Evolutionary conservation across 2,888 invertebrate genomes (phyloP).

Genomic region (Sesia bembeciformis): DNA sequence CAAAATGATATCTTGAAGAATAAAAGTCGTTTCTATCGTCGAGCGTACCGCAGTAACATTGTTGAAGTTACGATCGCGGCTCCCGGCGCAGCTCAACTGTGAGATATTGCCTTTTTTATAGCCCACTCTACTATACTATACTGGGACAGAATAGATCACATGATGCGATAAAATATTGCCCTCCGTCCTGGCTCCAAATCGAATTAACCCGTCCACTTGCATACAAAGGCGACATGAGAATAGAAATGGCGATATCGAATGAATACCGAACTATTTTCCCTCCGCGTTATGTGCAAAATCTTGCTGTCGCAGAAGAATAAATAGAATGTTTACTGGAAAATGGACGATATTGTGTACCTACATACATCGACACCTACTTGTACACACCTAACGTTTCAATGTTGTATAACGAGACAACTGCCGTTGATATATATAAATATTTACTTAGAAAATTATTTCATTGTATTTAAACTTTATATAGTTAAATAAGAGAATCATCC

Average conservation of each 20-base stretch:
- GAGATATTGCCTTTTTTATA: conserved; percentile 74
- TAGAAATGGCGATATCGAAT: conserved; percentile 64
- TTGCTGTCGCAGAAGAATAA: conserved; percentile 23
- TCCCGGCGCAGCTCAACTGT: conserved; percentile 67
- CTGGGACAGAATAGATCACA: conserved; percentile 72
- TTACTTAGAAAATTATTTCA: no score
- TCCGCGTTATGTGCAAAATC: conserved; percentile 27
- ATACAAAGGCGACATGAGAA: conserved; percentile 66
- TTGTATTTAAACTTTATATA: no score
- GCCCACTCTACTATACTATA: conserved; percentile 70
- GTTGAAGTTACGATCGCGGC: conserved; percentile 70
- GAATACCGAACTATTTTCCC: conserved; percentile 56
- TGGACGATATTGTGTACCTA: not conserved
- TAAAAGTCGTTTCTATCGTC: conserved; percentile 51
- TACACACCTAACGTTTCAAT: no score
- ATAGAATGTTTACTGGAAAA: conserved; percentile 19
- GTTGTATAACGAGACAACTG: no score
- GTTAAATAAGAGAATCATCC: no score
- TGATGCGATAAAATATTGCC: conserved; percentile 73
- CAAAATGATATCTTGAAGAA: conserved; percentile 44
- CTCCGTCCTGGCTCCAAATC: conserved; percentile 63
- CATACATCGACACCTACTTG: no score
- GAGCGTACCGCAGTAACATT: conserved; percentile 64
- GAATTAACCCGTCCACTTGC: conserved; percentile 74
- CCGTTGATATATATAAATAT: no score